phyloP scores from a whole-genome alignment of 37 sponge, comb jelly and placozoan genomes.

The Halichondria panicea region DNA sequence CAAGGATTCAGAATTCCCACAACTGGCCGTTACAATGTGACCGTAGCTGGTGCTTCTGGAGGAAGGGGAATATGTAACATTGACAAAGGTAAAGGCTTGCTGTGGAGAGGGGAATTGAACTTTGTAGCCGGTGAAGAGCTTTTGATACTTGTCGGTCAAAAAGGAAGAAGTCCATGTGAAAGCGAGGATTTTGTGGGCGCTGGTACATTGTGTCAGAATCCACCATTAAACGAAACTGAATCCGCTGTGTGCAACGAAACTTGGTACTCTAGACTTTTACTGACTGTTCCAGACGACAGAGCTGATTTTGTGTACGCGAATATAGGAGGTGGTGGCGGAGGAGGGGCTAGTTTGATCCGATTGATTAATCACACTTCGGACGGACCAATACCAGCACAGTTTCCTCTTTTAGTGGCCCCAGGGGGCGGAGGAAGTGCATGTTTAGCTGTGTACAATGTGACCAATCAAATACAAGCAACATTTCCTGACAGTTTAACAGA shows the following conservation, averaged over 20 bases:
- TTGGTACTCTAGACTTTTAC: background rate
- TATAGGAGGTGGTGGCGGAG: constrained; percentile 52
- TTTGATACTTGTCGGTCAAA: constrained; percentile 37
- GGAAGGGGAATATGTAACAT: constrained; percentile 47
- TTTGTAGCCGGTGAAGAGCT: constrained; percentile 8
- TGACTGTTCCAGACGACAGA: background rate
- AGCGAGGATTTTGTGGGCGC: background rate
- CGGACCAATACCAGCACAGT: background rate
- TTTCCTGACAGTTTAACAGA: background rate
- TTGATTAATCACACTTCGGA: background rate
- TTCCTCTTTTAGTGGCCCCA: background rate
- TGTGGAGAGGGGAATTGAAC: background rate
- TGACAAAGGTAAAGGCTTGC: constrained; percentile 6
- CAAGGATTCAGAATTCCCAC: constrained; percentile 40
- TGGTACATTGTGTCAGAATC: background rate
- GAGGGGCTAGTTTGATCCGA: constrained; percentile 50
- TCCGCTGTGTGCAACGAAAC: background rate
- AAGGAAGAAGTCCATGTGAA: constrained; percentile 46
- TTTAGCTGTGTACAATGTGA: background rate
- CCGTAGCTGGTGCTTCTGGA: constrained; percentile 53
- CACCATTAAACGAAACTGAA: background rate
- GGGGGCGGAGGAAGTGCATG: constrained; percentile 50
- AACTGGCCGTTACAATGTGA: constrained; percentile 37
- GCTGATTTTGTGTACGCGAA: background rate
- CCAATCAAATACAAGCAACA: background rate